Conservation (phyloP, 2,797 vertebrate genomes). For the Clarias laeviceps region DNA sequence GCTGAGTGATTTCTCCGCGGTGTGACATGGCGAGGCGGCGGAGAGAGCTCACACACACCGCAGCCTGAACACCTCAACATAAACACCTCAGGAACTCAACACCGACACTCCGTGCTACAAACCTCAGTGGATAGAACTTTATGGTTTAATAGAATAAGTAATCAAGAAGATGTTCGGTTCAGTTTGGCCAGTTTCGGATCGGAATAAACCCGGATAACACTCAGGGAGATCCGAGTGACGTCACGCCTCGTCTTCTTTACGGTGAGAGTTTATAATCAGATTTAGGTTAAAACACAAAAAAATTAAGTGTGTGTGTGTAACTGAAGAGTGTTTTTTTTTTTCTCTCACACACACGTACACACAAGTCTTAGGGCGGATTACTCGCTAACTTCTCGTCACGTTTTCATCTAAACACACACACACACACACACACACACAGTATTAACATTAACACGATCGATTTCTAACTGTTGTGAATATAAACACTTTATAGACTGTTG, state of each 20-base stretch:
- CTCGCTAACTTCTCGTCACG: background rate
- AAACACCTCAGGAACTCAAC: background rate
- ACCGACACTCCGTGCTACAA: background rate
- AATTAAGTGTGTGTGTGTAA: background rate
- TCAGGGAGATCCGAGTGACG: background rate
- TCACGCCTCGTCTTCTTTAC: background rate
- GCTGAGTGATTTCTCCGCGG: background rate
- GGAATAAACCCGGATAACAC: slow-evolving; percentile 74
- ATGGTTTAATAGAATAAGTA: background rate
- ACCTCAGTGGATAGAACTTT: background rate
- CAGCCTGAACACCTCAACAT: background rate
- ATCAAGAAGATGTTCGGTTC: slow-evolving; percentile 66
- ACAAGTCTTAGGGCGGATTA: background rate
- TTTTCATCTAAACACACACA: too few species aligned
- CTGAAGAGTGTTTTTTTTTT: too few species aligned
- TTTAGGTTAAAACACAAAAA: background rate
- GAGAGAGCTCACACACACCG: background rate
- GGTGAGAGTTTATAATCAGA: slow-evolving; percentile 20
- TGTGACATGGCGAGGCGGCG: slow-evolving; percentile 27
- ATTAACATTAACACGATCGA: background rate
- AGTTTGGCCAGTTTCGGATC: slow-evolving; percentile 60
- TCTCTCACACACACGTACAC: too few species aligned
- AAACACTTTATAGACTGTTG: background rate
- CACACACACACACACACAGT: background rate
- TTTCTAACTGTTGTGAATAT: background rate